Conservation (phyloP, 1,140 invertebrate species). For the Bombyx mandarina region DNA sequence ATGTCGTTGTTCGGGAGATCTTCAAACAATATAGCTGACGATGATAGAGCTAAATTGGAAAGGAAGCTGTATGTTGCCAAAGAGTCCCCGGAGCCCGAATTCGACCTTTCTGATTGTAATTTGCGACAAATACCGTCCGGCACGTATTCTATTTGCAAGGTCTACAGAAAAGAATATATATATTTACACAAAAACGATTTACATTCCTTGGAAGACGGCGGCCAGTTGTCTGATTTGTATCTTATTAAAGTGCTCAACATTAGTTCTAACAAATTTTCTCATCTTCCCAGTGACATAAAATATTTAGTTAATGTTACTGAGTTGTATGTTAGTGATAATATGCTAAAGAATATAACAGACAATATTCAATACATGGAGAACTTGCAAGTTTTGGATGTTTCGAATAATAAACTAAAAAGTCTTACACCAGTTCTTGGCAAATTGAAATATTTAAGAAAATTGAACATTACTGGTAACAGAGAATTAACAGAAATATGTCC, state of each 20-base stretch:
- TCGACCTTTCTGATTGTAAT: slow-evolving; percentile 82
- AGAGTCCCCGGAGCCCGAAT: slow-evolving; percentile 81
- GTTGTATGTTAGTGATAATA: slow-evolving; percentile 77
- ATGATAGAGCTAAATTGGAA: slow-evolving; percentile 77
- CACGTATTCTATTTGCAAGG: slow-evolving; percentile 83
- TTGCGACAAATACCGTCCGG: slow-evolving; percentile 79
- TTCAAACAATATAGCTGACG: slow-evolving; percentile 27
- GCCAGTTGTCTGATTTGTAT: slow-evolving; percentile 77
- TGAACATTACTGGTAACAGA: slow-evolving; percentile 74
- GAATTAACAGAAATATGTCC: slow-evolving; percentile 73
- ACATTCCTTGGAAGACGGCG: slow-evolving; percentile 77
- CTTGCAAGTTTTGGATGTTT: slow-evolving; percentile 78
- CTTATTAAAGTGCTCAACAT: slow-evolving; percentile 80
- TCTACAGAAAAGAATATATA: slow-evolving; percentile 81
- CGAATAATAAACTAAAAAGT: slow-evolving; percentile 78
- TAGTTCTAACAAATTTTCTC: slow-evolving; percentile 77
- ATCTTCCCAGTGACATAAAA: slow-evolving; percentile 74
- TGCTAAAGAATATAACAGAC: slow-evolving; percentile 76
- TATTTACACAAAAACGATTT: slow-evolving; percentile 79
- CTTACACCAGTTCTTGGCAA: slow-evolving; percentile 77
- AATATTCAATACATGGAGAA: slow-evolving; percentile 75
- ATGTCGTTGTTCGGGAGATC: slow-evolving; percentile 58
- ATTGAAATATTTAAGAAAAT: slow-evolving; percentile 71
- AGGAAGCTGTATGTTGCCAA: slow-evolving; percentile 81
- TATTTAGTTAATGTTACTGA: slow-evolving; percentile 76